Base-by-base conservation (phyloP, 2,888 invertebrate genomes). In the Cistogaster globosa region DNA sequence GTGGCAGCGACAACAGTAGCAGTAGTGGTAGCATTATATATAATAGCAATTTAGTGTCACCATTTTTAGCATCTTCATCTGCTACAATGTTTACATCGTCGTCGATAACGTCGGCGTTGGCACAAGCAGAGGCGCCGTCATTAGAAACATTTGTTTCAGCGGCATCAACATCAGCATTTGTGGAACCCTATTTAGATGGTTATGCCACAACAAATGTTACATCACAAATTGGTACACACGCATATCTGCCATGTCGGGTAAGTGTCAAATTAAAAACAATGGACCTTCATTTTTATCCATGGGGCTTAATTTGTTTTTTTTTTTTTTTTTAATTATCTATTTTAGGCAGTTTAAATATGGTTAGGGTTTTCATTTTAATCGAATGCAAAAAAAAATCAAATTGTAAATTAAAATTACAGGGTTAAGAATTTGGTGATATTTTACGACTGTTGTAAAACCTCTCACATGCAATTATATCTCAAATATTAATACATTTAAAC, bases 141-240 rank as follows among this genome's bases (percentile, higher is more conserved):
- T 84, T 86, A 87, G 89, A 88, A 36, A 87, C 89, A 84, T 89
- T 90, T 83, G 87, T 90, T 74, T 86, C 88, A 87, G 89, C 90
- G 76, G 87, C 89, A 62, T 88, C 88, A 22, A 79, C 88, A 69
- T 72, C 87, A 83, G 83, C 85, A 53, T 89, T 90, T 36, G 89
- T 90, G 32, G 97, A 97, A 87, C 97, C 97, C 87, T 97, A 96
- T 94, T 96, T 97, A 93, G 97, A 97, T 93, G 95, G 96, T 84
- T 91, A 94, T 88, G 96, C 96, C 87, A 96, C 97, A 90, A 96
- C 96, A 93, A 97, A 97, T 94, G 96, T 97, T 93, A 97, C 97
- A 88, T 96, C 97, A 88, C 97, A 98, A 93, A 94, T 97, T 90
- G 97, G 97, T 89, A 97, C 97, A 77, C 97, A 97, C 93, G 97